Evolutionary conservation across 1,140 invertebrate species (phyloP), one percentile per base, ranked within the genome.

Genomic region (Sitobion miscanthi): DNA sequence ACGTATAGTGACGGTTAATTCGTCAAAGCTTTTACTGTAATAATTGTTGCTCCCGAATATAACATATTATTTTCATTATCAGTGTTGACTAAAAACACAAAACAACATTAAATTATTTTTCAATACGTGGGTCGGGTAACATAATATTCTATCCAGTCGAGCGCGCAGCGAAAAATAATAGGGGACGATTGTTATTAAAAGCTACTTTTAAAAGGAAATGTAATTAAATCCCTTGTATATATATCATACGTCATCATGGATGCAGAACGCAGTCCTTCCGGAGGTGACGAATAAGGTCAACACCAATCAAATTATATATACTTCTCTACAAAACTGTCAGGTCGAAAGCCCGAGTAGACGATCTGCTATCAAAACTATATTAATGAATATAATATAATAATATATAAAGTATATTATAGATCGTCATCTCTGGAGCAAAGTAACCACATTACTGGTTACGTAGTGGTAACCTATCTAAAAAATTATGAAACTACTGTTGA

Each of bases 251-350:
- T 89, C 25, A 1, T 3, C 88, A 57, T 35, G 23, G 21, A 42
- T 35, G n/a, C 35, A 23, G 20, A 21, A 38, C 87, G 17, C n/a
- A 54, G n/a, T 57, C 23, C 35, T 35, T 57, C 52, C 23, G 23
- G 30, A 89, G 21, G 88, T 89, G 88, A 89, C 88, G 49, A 54
- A 89, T 42, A 38, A 57, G 52, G 49, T 89, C 88, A 57, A 89
- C 49, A 89, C 52, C 14, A 89, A 89, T 89, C 52, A 23, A 89
- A 89, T 89, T 89, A 89, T 38, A 89, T 35, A 54, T 30, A 57
- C 35, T 25, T 23, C 11, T 42, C 0, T 47, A 30, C 5, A 77
- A 0, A n/a, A 89, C 49, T 89, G 52, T 89, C 52, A 42, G 35
- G 86, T 47, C 21, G 47, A 88, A 30, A 11, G 47, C 42, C 86